phyloP scores from a whole-genome alignment of 2,113 vertebrate genomes.

The Halichoeres trimaculatus region DNA sequence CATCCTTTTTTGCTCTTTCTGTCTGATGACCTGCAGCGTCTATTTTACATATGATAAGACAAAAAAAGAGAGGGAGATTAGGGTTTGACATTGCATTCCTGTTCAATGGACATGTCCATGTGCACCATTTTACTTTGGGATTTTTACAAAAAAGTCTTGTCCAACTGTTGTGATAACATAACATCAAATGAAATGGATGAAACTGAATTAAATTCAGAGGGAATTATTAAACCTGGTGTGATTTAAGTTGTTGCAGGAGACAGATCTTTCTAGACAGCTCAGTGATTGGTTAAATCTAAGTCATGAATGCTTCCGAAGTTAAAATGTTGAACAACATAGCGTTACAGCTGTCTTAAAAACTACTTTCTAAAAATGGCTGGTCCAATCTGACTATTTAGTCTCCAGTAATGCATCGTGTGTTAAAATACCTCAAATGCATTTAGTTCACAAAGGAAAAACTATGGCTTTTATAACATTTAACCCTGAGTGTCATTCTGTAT shows the following conservation, averaged over 20 bases:
- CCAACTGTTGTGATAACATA: no score
- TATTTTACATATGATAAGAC: no score
- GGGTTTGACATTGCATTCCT: no score
- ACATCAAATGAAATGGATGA: no score
- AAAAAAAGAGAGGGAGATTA: no score
- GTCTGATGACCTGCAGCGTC: no score
- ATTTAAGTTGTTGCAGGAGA: neutral
- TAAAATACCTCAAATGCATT: neutral
- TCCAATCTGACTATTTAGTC: neutral
- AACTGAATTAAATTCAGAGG: slow-evolving; percentile 4
- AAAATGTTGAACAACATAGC: neutral
- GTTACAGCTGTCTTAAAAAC: neutral
- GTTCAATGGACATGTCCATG: no score
- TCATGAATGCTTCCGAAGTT: neutral
- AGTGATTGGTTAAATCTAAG: neutral
- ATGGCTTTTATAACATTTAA: neutral
- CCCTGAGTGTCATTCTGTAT: neutral
- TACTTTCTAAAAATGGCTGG: neutral
- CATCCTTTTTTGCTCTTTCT: no score
- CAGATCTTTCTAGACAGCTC: slow-evolving; percentile 6
- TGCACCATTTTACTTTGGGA: no score
- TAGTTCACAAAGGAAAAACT: neutral
- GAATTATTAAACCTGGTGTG: slow-evolving; percentile 4
- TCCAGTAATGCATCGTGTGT: neutral
- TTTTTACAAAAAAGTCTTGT: no score